These are phyloP conservation scores for Ophion obscuratus DNA, from an alignment of 2,888 invertebrate species.

Conservation along the genomic window DNA sequence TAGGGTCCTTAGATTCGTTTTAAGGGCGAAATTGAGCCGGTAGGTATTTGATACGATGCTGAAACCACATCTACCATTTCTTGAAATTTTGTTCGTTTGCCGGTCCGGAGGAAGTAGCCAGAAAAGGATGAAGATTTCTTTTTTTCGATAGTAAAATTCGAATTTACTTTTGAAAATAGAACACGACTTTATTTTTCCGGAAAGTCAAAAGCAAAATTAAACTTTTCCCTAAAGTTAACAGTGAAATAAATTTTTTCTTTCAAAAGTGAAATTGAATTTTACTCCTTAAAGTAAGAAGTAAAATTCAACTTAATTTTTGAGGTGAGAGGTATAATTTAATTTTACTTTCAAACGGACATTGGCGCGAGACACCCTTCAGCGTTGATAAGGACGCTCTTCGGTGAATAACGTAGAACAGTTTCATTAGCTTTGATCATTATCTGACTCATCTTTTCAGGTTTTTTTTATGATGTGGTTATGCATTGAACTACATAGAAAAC, in stretches of 20 bases:
- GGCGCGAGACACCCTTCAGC: background rate
- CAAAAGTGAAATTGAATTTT: background rate
- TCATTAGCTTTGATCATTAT: background rate
- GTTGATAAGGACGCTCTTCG: background rate
- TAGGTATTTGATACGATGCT: no score
- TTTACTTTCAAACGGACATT: background rate
- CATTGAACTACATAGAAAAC: no score
- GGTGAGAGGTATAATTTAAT: background rate
- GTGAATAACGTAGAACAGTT: background rate
- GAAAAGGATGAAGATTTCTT: no score
- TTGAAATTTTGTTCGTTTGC: no score
- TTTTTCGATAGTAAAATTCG: background rate
- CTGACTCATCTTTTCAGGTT: background rate
- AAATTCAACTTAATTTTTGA: background rate
- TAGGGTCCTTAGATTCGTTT: no score
- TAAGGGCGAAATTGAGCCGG: no score
- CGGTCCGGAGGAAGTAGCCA: no score
- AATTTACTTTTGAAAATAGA: no score
- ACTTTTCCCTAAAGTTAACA: background rate
- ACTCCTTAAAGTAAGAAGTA: background rate
- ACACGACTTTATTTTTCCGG: no score
- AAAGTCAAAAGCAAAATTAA: background rate
- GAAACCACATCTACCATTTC: no score
- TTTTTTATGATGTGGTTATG: background rate
- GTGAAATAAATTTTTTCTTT: no score